A percentile compares a stretch with the other conserved stretches of the same genome.
phyloP scores from a whole-genome alignment of 2,888 invertebrate species.

The Microctonus brassicae region DNA sequence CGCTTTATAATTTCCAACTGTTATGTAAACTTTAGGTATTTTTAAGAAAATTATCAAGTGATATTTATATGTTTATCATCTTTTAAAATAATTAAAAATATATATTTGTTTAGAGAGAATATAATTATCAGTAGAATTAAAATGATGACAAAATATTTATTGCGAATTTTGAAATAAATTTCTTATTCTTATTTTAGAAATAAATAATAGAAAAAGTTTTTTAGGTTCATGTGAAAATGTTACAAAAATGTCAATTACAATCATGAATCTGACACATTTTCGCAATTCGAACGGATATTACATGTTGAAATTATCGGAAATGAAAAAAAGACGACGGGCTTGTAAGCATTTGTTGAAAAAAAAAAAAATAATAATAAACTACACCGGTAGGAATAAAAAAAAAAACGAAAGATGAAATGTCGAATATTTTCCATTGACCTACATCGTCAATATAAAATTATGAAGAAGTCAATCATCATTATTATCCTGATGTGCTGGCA shows the following conservation, averaged over 20 bases:
- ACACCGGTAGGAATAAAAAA: not conserved
- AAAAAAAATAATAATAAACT: not conserved
- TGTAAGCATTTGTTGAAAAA: not conserved
- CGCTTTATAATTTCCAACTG: conserved; percentile 46
- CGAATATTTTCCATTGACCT: not conserved
- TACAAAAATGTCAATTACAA: not conserved
- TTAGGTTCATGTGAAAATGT: too few relatives aligned
- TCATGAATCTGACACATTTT: not conserved
- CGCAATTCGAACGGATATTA: conserved; percentile 22
- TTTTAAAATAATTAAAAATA: too few relatives aligned
- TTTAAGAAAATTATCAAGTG: too few relatives aligned
- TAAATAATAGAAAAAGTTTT: too few relatives aligned
- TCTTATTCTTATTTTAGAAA: too few relatives aligned
- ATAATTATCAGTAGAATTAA: too few relatives aligned
- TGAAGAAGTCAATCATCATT: not conserved
- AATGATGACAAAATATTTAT: too few relatives aligned
- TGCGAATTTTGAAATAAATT: too few relatives aligned
- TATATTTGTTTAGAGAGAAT: too few relatives aligned
- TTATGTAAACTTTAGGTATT: not conserved
- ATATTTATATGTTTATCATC: too few relatives aligned
- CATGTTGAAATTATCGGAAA: conserved; percentile 23
- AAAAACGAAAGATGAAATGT: not conserved
- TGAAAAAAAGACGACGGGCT: conserved; percentile 4
- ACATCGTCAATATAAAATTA: not conserved
- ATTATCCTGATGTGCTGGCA: not conserved